Conservation (phyloP, 1,140 invertebrate genomes). For the Ips typographus region DNA sequence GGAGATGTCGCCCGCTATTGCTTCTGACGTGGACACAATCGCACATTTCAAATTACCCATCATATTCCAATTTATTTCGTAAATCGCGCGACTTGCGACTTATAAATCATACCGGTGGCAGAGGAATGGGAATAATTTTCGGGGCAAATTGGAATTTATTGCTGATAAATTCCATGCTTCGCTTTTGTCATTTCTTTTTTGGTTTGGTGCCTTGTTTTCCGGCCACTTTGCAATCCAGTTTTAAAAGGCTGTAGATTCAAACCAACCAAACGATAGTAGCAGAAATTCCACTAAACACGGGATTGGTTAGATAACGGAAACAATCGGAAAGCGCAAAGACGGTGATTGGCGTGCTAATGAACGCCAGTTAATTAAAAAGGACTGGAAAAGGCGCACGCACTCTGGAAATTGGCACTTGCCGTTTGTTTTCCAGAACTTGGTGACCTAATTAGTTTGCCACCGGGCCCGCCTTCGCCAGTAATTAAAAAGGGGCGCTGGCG, state of each 20-base stretch:
- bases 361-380: not conserved
- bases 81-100: slow-evolving; percentile 13
- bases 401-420: not conserved
- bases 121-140: slow-evolving; percentile 26
- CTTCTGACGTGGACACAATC: slow-evolving; percentile 32
- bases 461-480: not conserved
- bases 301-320: not conserved
- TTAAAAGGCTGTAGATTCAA: no score
- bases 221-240: not conserved
- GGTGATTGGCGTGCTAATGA: not conserved
- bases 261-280: not conserved
- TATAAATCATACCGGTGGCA: slow-evolving; percentile 17
- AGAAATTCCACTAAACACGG: not conserved
- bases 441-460: not conserved
- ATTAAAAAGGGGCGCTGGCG: not conserved
- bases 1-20: slow-evolving; percentile 20
- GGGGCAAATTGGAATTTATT: slow-evolving; percentile 25
- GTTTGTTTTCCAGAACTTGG: not conserved
- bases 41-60: slow-evolving; percentile 28
- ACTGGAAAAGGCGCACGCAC: not conserved
- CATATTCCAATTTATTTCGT: slow-evolving; percentile 28
- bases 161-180: slow-evolving; percentile 1
- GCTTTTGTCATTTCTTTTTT: no score
- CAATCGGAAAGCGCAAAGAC: not conserved
- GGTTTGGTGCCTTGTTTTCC: not conserved